Percentiles rank a stretch among this genome's conserved stretches.
These are phyloP conservation scores for Hassar affinis DNA, from an alignment of 2,113 vertebrate genomes.

Conservation along the genomic window DNA sequence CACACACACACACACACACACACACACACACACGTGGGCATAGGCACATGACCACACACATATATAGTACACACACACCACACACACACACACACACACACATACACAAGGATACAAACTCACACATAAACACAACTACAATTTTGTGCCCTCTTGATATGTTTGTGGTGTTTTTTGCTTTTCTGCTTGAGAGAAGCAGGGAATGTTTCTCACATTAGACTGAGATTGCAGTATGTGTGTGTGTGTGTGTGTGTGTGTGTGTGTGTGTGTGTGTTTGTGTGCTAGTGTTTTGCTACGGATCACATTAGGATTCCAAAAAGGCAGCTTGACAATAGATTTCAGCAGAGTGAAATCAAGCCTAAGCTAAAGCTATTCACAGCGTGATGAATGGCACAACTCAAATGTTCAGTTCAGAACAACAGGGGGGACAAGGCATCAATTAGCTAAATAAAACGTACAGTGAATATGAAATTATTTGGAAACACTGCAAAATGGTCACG, in stretches of 20 bases:
- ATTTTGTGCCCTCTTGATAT: not conserved
- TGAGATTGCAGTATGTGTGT: not conserved
- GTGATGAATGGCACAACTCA: constrained; percentile 26
- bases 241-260: not conserved
- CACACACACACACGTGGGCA: constrained; percentile 63
- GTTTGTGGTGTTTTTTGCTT: not conserved
- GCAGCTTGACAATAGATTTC: constrained; percentile 35
- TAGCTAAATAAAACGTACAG: constrained; percentile 18
- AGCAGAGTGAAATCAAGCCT: constrained; percentile 37
- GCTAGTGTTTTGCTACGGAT: constrained; percentile 24
- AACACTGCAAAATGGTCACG: not conserved
- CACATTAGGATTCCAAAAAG: constrained; percentile 37
- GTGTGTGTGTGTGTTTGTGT: constrained; percentile 2
- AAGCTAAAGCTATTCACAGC: constrained; percentile 11
- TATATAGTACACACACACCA: too few species aligned
- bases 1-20: constrained; percentile 33
- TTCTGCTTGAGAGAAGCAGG: constrained; percentile 8
- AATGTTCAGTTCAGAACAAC: constrained; percentile 24
- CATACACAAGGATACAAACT: not conserved
- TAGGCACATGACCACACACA: constrained; percentile 19
- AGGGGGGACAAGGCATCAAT: constrained; percentile 7
- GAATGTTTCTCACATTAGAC: not conserved
- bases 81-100: not conserved
- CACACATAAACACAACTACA: constrained; percentile 4
- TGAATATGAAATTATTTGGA: constrained; percentile 20